These are phyloP conservation scores for Syndactyla subalaris DNA, from an alignment of 2,797 vertebrate species.

Conservation along the genomic window DNA sequence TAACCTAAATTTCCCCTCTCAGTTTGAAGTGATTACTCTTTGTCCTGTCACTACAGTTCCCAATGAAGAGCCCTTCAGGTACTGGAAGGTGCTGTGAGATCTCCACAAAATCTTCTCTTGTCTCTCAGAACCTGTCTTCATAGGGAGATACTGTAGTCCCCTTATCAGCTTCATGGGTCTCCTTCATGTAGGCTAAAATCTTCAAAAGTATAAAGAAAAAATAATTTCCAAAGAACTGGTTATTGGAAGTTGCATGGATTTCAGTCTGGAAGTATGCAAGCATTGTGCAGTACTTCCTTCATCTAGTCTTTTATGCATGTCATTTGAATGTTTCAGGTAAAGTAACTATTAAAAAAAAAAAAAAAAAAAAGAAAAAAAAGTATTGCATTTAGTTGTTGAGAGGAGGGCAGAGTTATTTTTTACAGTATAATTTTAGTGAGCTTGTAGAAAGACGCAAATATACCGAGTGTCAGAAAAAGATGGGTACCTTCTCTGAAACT, in stretches of 20 bases:
- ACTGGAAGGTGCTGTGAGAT: neutral
- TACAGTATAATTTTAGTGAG: neutral
- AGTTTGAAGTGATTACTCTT: neutral
- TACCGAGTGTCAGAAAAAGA: neutral
- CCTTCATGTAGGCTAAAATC: neutral
- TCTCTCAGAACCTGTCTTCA: neutral
- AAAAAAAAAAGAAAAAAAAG: neutral
- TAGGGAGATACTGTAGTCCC: neutral
- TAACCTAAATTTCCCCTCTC: neutral
- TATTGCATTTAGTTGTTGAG: neutral
- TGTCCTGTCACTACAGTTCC: neutral
- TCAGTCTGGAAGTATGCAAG: fast-evolving
- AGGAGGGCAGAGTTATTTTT: neutral
- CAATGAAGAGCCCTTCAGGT: neutral
- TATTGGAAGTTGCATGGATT: neutral
- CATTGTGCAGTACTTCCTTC: neutral
- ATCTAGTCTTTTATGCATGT: neutral
- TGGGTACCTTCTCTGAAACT: neutral
- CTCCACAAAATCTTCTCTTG: neutral
- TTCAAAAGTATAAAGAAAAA: neutral
- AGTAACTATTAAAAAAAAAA: neutral
- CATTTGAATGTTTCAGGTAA: neutral
- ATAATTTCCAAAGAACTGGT: neutral
- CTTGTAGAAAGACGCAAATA: neutral
- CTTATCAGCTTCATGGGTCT: neutral